Evolutionary conservation across 2,797 vertebrate genomes (phyloP).

Genomic region (Anabacerthia variegaticeps): DNA sequence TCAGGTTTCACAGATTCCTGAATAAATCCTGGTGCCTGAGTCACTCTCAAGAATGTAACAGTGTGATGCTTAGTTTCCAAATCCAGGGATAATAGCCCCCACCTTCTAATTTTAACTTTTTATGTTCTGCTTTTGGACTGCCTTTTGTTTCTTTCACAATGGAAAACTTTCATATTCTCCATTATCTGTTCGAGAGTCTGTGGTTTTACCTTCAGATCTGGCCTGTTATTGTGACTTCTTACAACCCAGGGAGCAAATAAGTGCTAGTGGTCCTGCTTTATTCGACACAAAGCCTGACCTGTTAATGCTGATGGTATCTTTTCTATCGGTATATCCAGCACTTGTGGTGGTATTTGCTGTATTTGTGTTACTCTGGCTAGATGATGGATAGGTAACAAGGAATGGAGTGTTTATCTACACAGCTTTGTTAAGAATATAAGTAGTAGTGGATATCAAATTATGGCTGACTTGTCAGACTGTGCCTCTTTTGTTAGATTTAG

Average conservation of each 20-base stretch:
- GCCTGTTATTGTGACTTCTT: neutral
- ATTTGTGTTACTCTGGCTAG: neutral
- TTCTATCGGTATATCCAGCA: neutral
- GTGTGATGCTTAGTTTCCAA: neutral
- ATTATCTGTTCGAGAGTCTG: neutral
- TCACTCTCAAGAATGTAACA: neutral
- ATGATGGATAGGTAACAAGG: neutral
- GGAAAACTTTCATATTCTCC: neutral
- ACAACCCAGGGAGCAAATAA: neutral
- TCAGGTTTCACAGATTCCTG: conserved; percentile 1
- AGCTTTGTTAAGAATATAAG: conserved; percentile 47
- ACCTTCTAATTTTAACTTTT: neutral
- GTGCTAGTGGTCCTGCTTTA: neutral
- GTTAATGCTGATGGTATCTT: neutral
- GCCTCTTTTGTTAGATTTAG: conserved; percentile 39
- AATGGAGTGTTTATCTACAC: conserved; percentile 12
- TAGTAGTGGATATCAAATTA: conserved; percentile 49
- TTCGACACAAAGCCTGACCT: neutral
- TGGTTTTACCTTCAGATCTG: neutral
- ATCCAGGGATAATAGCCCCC: neutral
- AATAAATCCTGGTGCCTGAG: neutral
- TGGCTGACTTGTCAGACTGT: conserved; percentile 46
- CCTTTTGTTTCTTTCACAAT: neutral
- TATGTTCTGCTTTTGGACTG: neutral
- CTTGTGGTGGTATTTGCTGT: neutral